A percentile compares a stretch with the other conserved stretches of the same genome.
Evolutionary conservation across 2,888 invertebrate genomes (phyloP).

Genomic region (Phytoseiulus persimilis): DNA sequence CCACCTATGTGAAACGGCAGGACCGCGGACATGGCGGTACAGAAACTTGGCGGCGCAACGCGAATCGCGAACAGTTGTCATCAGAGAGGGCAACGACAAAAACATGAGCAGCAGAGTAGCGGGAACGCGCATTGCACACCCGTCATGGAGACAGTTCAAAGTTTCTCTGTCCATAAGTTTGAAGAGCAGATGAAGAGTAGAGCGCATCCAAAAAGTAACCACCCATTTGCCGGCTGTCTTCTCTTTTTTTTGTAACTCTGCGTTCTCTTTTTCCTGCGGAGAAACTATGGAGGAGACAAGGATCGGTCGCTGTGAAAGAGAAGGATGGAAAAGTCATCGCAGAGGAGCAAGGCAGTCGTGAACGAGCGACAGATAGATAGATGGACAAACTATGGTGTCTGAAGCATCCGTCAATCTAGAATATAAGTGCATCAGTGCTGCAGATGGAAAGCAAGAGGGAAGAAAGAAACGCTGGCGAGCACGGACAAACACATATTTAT

Average conservation of each 20-base stretch:
- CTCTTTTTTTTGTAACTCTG: not conserved
- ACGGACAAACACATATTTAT: not conserved
- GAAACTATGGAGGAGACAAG: not conserved
- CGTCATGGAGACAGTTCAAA: not conserved
- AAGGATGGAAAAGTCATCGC: not conserved
- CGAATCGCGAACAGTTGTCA: not conserved
- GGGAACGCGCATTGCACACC: not conserved
- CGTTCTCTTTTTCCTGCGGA: not conserved
- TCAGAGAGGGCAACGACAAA: not conserved
- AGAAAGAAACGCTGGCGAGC: not conserved
- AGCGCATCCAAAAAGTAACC: slow-evolving; percentile 5
- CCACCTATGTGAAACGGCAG: no score
- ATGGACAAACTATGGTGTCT: not conserved
- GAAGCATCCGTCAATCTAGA: not conserved
- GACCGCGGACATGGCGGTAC: no score
- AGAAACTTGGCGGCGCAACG: not conserved
- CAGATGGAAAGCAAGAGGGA: not conserved
- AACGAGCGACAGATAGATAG: not conserved
- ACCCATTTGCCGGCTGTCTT: not conserved
- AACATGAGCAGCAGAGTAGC: not conserved
- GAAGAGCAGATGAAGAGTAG: not conserved
- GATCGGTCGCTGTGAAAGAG: not conserved
- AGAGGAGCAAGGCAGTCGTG: not conserved
- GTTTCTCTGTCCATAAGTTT: not conserved
- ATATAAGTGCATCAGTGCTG: not conserved